Base-by-base conservation (phyloP, 2,113 vertebrate genomes). In the Sylvilagus bachmani region DNA sequence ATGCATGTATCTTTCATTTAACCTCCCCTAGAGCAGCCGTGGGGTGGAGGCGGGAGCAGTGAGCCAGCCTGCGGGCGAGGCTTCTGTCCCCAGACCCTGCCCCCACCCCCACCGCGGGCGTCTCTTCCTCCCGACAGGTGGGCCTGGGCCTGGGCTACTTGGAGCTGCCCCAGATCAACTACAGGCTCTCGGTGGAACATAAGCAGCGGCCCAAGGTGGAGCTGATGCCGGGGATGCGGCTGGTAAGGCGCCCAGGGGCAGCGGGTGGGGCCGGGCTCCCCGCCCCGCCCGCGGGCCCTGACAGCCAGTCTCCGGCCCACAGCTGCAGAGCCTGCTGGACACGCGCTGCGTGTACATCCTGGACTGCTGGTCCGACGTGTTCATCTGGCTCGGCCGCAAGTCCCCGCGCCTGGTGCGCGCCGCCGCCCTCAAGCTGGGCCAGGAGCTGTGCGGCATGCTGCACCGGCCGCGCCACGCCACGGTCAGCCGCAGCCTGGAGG, bases 131-230 rank as follows among this genome's bases (percentile, higher is more conserved):
- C 64, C 0, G 44, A 85, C 95, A 99, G 99, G 99, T 99, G 1
- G 99, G 99, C 7, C 97, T 99, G 7, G 99, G 99, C 6, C 98
- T 99, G 96, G 99, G 99, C 81, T 99, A 99, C 97, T 97, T 99
- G 97, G 99, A 99, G 98, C 98, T 99, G 94, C 99, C 99, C 21
- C 99, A 99, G 98, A 99, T 99, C 89, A 99, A 99, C 98, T 99
- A 99, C 98, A 99, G 98, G 97, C 99, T 99, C 69, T 99, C 99
- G 0, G 99, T 99, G 70, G 99, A 99, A 92, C 99, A 99, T 97
- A 99, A 99, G 98, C 99, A 99, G 95, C 99, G 99, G 93, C 97
- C 99, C 89, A 99, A 99, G 97, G 98, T 99, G 96, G 99, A 99
- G 92, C 98, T 99, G 21, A 93, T 99, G 97, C 99, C 99, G 0